These are phyloP conservation scores for Hirtodrosophila histrioides DNA, from an alignment of 2,888 invertebrate species.

Conservation along the genomic window DNA sequence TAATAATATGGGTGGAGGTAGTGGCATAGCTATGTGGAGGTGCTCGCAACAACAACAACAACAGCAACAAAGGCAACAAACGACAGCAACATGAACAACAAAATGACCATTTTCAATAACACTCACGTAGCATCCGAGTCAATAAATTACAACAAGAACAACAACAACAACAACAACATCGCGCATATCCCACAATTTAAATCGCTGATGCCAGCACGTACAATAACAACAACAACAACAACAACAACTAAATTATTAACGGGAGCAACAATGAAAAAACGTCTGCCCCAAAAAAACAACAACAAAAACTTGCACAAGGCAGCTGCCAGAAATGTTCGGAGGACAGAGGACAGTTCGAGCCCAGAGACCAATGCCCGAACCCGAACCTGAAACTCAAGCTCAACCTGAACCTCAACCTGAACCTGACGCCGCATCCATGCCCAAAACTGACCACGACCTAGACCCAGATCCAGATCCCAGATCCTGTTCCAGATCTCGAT, in stretches of 20 bases:
- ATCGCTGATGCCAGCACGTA: slow-evolving; percentile 51
- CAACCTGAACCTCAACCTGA: background rate
- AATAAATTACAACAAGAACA: slow-evolving; percentile 64
- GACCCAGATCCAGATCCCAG: slow-evolving; percentile 11
- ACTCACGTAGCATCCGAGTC: slow-evolving; percentile 76
- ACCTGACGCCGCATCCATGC: background rate
- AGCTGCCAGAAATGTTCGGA: slow-evolving; percentile 20
- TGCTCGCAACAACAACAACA: slow-evolving; percentile 20
- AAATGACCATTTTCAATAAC: slow-evolving; percentile 77
- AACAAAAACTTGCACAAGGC: slow-evolving; percentile 26
- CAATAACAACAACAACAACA: slow-evolving; percentile 32
- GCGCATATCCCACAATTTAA: slow-evolving; percentile 44
- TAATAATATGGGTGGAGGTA: slow-evolving; percentile 55
- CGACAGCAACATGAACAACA: slow-evolving; percentile 50
- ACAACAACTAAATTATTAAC: slow-evolving; percentile 35
- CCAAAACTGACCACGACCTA: background rate
- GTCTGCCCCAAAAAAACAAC: slow-evolving; percentile 20
- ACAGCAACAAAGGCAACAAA: slow-evolving; percentile 17
- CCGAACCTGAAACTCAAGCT: background rate
- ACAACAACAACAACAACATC: slow-evolving; percentile 21
- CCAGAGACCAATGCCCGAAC: slow-evolving; percentile 21
- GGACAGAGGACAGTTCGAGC: slow-evolving; percentile 21
- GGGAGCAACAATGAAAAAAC: slow-evolving; percentile 58
- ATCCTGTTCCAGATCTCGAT: slow-evolving; percentile 12
- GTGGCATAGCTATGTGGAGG: slow-evolving; percentile 20